phyloP scores from a whole-genome alignment of 2,888 invertebrate genomes.

The Poecilobothrus nobilitatus region DNA sequence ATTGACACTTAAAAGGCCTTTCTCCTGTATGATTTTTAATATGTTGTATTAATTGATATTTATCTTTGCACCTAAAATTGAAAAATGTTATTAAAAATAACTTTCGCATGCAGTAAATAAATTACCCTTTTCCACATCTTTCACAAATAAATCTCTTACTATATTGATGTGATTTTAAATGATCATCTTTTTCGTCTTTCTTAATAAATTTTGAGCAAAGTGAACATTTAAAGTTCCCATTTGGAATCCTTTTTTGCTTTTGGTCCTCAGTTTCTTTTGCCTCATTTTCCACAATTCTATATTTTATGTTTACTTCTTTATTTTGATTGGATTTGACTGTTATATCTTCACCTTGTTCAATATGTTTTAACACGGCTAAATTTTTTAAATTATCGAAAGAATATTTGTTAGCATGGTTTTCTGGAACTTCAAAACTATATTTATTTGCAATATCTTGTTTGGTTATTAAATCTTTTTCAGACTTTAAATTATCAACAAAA shows the following conservation, averaged over 20 bases:
- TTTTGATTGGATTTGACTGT: too few relatives aligned
- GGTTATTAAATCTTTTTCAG: neutral
- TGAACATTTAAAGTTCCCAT: slow-evolving; percentile 2
- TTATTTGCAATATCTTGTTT: neutral
- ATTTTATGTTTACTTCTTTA: neutral
- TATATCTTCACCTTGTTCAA: neutral
- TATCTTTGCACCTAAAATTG: neutral
- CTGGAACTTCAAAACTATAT: neutral
- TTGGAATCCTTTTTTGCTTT: neutral
- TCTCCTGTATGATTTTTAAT: slow-evolving; percentile 10
- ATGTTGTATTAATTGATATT: neutral
- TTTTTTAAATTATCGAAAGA: neutral
- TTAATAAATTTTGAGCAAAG: neutral
- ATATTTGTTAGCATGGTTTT: neutral
- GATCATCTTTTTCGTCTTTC: neutral
- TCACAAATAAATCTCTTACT: neutral
- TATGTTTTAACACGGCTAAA: neutral
- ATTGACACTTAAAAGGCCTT: slow-evolving; percentile 8
- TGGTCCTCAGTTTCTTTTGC: neutral
- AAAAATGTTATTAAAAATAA: neutral
- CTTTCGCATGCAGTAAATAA: too few relatives aligned
- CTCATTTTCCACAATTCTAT: neutral
- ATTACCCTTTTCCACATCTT: slow-evolving; percentile 9
- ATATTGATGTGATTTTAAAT: neutral
- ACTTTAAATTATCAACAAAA: neutral